Percentiles rank a stretch among this genome's conserved stretches.
These are phyloP conservation scores for Ciona savignyi DNA, from an alignment of 23 tunicate genomes.

Conservation along the genomic window DNA sequence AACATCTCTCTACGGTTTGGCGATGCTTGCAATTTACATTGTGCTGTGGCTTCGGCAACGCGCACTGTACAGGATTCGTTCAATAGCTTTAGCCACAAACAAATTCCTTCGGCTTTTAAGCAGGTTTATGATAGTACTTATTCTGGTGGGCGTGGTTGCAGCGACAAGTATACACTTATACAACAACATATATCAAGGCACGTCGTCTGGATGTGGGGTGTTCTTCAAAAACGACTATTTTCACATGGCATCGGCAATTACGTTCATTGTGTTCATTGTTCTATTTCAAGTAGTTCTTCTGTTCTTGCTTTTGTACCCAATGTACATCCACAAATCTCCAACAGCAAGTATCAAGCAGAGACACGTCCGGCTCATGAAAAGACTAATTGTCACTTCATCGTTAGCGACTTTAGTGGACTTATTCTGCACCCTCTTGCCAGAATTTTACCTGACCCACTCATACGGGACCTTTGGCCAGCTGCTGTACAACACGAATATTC, in stretches of 20 bases:
- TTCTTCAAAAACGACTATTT: neutral
- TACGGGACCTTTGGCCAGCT: constrained; percentile 44
- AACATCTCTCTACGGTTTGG: neutral
- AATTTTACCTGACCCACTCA: neutral
- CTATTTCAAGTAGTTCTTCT: neutral
- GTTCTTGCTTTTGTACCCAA: neutral
- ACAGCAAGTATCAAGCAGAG: neutral
- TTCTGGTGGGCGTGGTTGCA: neutral
- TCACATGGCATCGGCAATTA: neutral
- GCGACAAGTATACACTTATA: neutral
- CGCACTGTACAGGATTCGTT: neutral
- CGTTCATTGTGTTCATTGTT: neutral
- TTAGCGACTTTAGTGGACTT: neutral
- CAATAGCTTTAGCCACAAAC: neutral
- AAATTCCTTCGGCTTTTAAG: neutral
- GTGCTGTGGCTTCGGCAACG: neutral
- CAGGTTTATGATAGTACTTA: neutral
- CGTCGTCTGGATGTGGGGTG: neutral
- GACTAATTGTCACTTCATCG: neutral
- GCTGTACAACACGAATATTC: constrained; percentile 29
- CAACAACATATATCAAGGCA: neutral
- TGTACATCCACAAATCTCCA: neutral
- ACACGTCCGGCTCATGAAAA: neutral
- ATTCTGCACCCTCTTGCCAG: neutral
- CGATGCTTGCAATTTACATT: neutral